These are phyloP conservation scores for Isoperla grammatica DNA, from an alignment of 2,888 invertebrate genomes.

Conservation along the genomic window DNA sequence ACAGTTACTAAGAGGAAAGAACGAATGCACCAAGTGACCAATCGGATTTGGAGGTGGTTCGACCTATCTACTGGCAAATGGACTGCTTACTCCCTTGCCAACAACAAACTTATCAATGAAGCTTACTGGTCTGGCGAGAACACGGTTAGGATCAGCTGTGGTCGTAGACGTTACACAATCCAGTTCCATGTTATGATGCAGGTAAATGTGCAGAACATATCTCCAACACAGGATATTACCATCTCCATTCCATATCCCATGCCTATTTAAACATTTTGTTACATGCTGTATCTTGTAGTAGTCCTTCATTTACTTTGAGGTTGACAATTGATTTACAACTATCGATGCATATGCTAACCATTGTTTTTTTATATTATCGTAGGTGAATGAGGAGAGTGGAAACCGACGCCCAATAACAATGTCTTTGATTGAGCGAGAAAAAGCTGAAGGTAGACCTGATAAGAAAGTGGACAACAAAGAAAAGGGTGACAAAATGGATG, in stretches of 20 bases:
- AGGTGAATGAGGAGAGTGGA: conserved; percentile 73
- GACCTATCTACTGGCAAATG: conserved; percentile 75
- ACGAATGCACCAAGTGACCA: conserved; percentile 45
- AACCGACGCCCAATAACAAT: conserved; percentile 73
- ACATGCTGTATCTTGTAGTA: no score
- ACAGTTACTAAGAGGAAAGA: conserved; percentile 7
- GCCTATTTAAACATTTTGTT: no score
- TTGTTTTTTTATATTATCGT: conserved; percentile 14
- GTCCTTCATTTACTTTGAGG: no score
- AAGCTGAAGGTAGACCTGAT: conserved; percentile 38
- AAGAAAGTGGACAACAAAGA: conserved; percentile 21
- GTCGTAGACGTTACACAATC: conserved; percentile 67
- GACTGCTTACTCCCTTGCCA: conserved; percentile 64
- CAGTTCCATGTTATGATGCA: conserved; percentile 76
- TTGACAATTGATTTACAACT: no score
- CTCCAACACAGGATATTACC: no score
- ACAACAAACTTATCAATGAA: conserved; percentile 70
- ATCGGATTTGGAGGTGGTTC: conserved; percentile 72
- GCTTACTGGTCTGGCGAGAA: conserved; percentile 69
- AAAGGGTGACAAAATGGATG: conserved; percentile 28
- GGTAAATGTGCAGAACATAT: no score
- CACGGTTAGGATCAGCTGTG: conserved; percentile 63
- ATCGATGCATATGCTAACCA: no score
- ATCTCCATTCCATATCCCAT: no score
- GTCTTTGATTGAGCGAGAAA: conserved; percentile 42